Conservation (phyloP, 2,797 vertebrate genomes). For the Sciurus vulgaris region DNA sequence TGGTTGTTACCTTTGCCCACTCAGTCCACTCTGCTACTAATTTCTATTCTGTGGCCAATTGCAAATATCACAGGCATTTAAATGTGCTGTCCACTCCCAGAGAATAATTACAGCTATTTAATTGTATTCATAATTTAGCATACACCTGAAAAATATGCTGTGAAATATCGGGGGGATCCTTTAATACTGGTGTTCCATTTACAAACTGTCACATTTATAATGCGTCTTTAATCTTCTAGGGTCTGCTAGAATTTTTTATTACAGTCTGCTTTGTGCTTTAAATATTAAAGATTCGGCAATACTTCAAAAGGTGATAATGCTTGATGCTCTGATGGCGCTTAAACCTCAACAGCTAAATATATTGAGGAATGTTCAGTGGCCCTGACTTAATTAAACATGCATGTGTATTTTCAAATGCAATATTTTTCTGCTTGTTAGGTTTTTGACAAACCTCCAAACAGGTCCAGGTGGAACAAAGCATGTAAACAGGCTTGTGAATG, state of each 20-base stretch:
- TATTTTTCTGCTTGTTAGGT: constrained; percentile 96
- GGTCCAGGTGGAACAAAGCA: constrained; percentile 96
- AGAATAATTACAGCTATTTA: constrained; percentile 92
- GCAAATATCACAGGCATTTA: constrained; percentile 87
- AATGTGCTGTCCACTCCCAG: constrained; percentile 87
- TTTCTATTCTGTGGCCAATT: constrained; percentile 85
- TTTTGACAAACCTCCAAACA: constrained; percentile 98
- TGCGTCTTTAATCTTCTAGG: constrained; percentile 91
- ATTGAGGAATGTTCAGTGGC: constrained; percentile 90
- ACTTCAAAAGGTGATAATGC: constrained; percentile 97
- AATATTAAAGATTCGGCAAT: constrained; percentile 96
- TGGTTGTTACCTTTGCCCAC: constrained; percentile 73
- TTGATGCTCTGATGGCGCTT: constrained; percentile 91
- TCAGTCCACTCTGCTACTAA: constrained; percentile 72
- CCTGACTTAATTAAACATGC: constrained; percentile 98
- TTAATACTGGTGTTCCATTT: constrained; percentile 91
- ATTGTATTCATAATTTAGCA: constrained; percentile 92
- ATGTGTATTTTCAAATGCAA: constrained; percentile 95
- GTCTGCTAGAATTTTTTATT: constrained; percentile 91
- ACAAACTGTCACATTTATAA: constrained; percentile 93
- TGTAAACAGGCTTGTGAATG: constrained; percentile 97
- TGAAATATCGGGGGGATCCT: constrained; percentile 89
- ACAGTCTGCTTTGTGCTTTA: constrained; percentile 93
- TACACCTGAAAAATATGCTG: constrained; percentile 90
- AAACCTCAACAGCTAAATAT: constrained; percentile 93